Percentiles rank a stretch among this genome's conserved stretches.
Conservation (phyloP, 2,113 vertebrate genomes). For the Nyctereutes procyonoides region DNA sequence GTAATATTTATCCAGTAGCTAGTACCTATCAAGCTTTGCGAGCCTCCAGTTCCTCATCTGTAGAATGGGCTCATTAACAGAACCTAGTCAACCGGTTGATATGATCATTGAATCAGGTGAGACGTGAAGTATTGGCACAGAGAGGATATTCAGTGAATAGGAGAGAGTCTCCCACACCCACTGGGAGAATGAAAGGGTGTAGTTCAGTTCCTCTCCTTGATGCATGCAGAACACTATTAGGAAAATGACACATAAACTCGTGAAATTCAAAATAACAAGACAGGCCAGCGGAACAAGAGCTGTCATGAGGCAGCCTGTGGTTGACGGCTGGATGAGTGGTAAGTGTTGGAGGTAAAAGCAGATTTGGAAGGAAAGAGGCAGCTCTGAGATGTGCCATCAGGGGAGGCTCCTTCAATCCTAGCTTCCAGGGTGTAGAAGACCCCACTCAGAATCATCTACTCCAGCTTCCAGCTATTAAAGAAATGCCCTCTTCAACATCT, state of each 20-base stretch:
- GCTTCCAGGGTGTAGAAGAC: background rate
- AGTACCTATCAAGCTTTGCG: background rate
- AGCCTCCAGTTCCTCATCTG: background rate
- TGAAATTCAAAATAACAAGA: constrained; percentile 59
- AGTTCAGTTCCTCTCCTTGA: background rate
- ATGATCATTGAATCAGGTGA: background rate
- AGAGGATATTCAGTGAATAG: background rate
- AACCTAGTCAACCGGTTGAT: background rate
- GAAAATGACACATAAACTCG: background rate
- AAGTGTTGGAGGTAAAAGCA: background rate
- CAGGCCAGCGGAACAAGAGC: background rate
- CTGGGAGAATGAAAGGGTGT: background rate
- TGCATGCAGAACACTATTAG: background rate
- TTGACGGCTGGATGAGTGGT: constrained; percentile 3
- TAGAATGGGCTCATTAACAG: background rate
- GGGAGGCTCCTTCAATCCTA: background rate
- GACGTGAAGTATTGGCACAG: background rate
- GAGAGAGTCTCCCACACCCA: background rate
- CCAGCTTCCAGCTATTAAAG: background rate
- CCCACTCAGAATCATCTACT: background rate
- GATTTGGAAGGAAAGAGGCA: background rate
- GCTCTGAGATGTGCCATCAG: background rate
- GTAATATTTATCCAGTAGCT: background rate
- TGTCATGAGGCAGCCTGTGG: background rate
- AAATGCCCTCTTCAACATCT: background rate